Percentiles rank a stretch among this genome's conserved stretches.
phyloP scores from a whole-genome alignment of 2,113 vertebrate species.

The Rhinogobius similis region DNA sequence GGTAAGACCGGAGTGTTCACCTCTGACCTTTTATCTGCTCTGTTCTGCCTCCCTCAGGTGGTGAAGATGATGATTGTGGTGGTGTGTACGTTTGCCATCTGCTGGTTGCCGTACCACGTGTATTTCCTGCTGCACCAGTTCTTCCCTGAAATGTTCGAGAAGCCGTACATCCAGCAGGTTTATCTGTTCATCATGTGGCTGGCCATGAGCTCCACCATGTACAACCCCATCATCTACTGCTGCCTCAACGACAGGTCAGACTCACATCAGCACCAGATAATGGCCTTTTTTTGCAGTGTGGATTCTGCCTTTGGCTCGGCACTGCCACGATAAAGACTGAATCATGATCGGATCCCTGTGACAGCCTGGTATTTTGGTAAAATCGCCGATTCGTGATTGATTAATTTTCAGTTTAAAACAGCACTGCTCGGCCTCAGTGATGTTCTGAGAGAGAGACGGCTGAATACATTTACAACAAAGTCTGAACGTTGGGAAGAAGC shows the following conservation, averaged over 20 bases:
- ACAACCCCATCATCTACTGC: conserved; percentile 99
- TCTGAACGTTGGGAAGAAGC: no score
- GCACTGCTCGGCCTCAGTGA: no score
- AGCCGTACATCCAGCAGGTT: conserved; percentile 89
- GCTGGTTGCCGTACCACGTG: conserved; percentile 96
- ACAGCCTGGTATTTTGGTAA: no score
- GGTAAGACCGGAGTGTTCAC: neutral
- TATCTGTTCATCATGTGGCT: conserved; percentile 96
- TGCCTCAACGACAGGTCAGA: conserved; percentile 94
- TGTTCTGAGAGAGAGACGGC: no score
- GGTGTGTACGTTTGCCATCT: conserved; percentile 92
- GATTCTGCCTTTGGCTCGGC: no score
- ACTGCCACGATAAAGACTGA: no score
- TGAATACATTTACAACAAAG: no score
- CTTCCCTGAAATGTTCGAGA: conserved; percentile 79
- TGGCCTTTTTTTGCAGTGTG: neutral
- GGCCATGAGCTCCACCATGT: conserved; percentile 99
- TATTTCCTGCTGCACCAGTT: conserved; percentile 91
- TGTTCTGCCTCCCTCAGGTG: conserved; percentile 77
- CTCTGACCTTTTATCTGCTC: neutral
- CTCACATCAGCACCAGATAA: neutral
- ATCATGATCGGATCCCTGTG: no score
- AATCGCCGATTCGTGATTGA: no score
- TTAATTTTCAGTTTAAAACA: no score
- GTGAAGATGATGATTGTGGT: conserved; percentile 99